Conservation (phyloP, 2,888 invertebrate species). For the Idaea biselata region DNA sequence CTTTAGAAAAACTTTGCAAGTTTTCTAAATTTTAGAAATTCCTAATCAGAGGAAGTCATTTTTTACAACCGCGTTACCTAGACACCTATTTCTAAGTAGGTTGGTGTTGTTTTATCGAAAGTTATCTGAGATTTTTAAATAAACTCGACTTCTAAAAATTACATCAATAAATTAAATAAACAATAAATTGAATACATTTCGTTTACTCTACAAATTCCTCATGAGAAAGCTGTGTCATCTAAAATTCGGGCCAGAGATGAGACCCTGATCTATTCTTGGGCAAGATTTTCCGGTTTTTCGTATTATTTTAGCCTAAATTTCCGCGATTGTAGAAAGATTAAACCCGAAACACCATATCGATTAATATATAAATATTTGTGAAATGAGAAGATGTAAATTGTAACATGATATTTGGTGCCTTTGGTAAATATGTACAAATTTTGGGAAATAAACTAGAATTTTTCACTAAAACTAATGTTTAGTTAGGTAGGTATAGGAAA, state of each 20-base stretch:
- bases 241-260: neutral
- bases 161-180: neutral
- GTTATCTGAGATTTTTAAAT: neutral
- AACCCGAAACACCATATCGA: neutral
- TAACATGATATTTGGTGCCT: too few relatives aligned
- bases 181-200: neutral
- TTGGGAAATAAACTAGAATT: too few relatives aligned
- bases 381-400: neutral
- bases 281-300: neutral
- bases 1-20: neutral
- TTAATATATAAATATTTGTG: neutral
- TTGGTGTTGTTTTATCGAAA: neutral
- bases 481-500: too few relatives aligned
- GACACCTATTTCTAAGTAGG: neutral
- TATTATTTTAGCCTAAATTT: slow-evolving; percentile 1
- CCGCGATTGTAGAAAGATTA: neutral
- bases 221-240: neutral
- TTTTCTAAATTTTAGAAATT: neutral
- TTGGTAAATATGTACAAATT: too few relatives aligned
- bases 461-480: too few relatives aligned
- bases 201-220: neutral
- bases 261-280: neutral
- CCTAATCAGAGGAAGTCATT: neutral
- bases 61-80: neutral
- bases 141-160: neutral